Evolutionary conservation across 1,140 invertebrate species (phyloP), one percentile per base, ranked within the genome.

Genomic region (Caerostris darwini): DNA sequence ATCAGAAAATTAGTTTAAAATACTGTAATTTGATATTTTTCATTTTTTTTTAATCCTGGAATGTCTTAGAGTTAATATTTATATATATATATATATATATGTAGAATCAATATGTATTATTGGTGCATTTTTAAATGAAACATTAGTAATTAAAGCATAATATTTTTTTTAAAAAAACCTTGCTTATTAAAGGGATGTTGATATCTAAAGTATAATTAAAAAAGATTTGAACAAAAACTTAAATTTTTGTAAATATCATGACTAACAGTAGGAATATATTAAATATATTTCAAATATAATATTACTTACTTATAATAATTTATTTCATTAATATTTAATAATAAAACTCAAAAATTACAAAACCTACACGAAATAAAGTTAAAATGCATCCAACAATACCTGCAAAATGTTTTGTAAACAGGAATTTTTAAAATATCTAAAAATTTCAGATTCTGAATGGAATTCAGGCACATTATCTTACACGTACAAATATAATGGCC

Each of bases 391-490:
- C 34, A 53, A 77, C 53, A 77, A 77, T 53, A 77, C 71, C 34
- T 77, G 71, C 12, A 77, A 12, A 50, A 34, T 77, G 8, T 77
- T 50, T 77, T 53, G 34, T 53, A 12, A 77, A 77, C 34, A 77
- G 4, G 50, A 53, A 77, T 17, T 50, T 77, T 77, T 50, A 34
- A 50, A 71, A 77, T 77, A 50, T 50, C 71, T 14, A 77, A 34
- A 8, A 77, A 77, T 77, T 77, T 34, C 71, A 77, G 34, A 19
- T 50, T 77, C 6, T 50, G 8, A 77, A 77, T 12, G 34, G 34
- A 77, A 77, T 77, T 53, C 71, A 77, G 71, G 71, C 71, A 77
- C 71, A 77, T 77, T 77, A 77, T 7, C 34, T 50, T 50, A 77
- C 12, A 34, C 53, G 50, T 77, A 77, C 50, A 77, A 77, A 77